Evolutionary conservation across 2,888 invertebrate genomes (phyloP).

Genomic region (Apotomis betuletana): DNA sequence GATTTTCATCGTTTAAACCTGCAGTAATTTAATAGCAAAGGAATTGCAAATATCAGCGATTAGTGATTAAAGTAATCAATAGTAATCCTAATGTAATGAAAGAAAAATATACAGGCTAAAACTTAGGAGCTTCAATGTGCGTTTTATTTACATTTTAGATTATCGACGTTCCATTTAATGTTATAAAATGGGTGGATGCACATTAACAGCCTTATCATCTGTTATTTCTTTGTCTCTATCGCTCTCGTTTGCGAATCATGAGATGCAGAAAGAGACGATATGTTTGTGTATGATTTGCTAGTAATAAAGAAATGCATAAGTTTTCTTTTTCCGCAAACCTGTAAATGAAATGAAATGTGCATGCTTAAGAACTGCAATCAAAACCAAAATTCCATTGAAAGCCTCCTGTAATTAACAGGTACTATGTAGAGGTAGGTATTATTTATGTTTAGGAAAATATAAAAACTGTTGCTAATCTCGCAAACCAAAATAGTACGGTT

Average conservation of each 20-base stretch:
- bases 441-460: too few relatives aligned
- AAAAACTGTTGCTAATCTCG: neutral
- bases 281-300: neutral
- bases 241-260: neutral
- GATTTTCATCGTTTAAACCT: neutral
- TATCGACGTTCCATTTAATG: neutral
- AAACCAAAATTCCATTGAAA: too few relatives aligned
- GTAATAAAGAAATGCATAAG: neutral
- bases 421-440: too few relatives aligned
- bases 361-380: too few relatives aligned
- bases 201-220: neutral
- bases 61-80: too few relatives aligned
- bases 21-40: neutral
- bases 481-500: neutral
- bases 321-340: neutral
- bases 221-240: neutral
- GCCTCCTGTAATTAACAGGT: too few relatives aligned
- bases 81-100: too few relatives aligned
- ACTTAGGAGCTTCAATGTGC: too few relatives aligned
- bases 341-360: neutral
- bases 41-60: too few relatives aligned
- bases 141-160: neutral
- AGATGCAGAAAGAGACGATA: neutral
- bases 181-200: neutral
- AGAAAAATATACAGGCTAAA: too few relatives aligned